phyloP scores from a whole-genome alignment of 2,113 vertebrate species.

The Smithornis capensis region DNA sequence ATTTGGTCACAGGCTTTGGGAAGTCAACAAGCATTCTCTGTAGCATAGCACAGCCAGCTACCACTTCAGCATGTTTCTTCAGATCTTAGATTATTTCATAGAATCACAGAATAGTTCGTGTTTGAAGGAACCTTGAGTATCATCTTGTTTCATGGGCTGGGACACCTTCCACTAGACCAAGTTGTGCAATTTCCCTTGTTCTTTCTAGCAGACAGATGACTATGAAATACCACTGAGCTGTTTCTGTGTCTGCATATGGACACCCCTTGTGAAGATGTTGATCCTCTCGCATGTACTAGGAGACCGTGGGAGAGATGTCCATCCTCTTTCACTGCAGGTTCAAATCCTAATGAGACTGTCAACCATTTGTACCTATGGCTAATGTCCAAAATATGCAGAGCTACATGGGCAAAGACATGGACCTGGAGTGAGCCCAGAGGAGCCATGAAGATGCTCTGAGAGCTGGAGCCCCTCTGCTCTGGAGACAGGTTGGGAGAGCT shows the following conservation, averaged over 20 bases:
- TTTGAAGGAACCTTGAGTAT: not conserved
- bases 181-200: not conserved
- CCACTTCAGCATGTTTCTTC: not conserved
- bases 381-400: not conserved
- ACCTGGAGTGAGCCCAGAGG: not conserved
- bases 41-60: not conserved
- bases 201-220: not conserved
- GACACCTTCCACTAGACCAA: not conserved
- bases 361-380: not conserved
- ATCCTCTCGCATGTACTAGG: not conserved
- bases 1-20: not conserved
- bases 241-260: not conserved
- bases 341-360: not conserved
- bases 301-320: not conserved
- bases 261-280: accelerated
- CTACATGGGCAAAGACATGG: accelerated
- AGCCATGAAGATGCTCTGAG: accelerated
- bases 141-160: not conserved
- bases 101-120: not conserved
- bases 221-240: not conserved
- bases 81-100: not conserved
- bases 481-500: not conserved
- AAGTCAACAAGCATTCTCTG: not conserved
- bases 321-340: not conserved
- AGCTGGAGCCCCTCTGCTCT: not conserved